Base-by-base conservation (phyloP, 2,797 vertebrate species). In the Myotis myotis region DNA sequence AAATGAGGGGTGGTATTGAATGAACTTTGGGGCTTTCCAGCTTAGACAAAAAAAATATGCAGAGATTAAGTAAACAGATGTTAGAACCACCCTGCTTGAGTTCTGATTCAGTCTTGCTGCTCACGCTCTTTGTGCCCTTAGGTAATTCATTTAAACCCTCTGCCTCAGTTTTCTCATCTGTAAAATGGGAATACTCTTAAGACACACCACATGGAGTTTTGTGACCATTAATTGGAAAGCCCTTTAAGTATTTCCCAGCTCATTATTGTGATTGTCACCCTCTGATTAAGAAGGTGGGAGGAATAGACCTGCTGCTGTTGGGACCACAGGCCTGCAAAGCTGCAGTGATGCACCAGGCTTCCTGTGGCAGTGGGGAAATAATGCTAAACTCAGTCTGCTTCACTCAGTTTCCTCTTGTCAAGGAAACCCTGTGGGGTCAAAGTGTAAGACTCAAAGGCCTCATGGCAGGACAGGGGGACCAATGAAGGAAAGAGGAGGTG, bases 21-120 rank as follows among this genome's bases (percentile, higher is more conserved):
- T 83, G n/a, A 87, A 12, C n/a, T 60, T 36, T 72, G 80, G 66
- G 44, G n/a, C 57, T 95, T 93, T 92, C 89, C 64, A 55, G 23
- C 25, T 64, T 33, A 47, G 76, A 82, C 36, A 89, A 44, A 92
- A 92, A 79, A 30, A 20, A 1, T n/a, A 6, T 8, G 22, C 80
- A 70, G 38, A 66, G 33, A 49, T 44, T 72, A 84, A 89, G 71
- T 49, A n/a, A 68, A 70, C n/a, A 75, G 83, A 30, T 20, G 0
- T 44, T 25, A 33, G 79, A 28, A 16, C 23, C 3, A 3, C 81
- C 5, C 44, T 38, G 60, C 62, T 38, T 68, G 47, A 57, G 28
- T 36, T 70, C 71, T 41, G 51, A 55, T 16, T 11, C 36, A 49
- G 60, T 17, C 60, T 74, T 36, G 15, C 30, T 19, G 8, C 62